Base-by-base conservation (phyloP, 1,140 invertebrate species). In the Leptinotarsa lineolata region DNA sequence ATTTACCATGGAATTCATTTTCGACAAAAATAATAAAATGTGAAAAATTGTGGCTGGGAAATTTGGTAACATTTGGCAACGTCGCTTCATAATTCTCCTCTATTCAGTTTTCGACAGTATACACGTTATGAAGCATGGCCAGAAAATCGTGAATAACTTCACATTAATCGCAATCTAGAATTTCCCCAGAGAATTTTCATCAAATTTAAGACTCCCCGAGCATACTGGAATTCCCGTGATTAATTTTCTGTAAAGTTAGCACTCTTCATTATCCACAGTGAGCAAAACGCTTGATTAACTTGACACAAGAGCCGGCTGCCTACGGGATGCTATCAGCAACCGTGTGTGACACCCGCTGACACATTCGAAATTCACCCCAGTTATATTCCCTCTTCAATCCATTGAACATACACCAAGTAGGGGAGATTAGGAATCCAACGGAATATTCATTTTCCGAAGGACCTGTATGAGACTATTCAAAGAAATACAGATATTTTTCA, bases 351-450 rank as follows among this genome's bases (percentile, higher is more conserved):
- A 64, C 61, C 24, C 61, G 61, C 61, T 64, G 61, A 64, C 61
- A 64, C 61, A 64, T 64, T 21, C 61, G 61, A 64, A 64, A 64
- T 64, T 30, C 61, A 64, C 61, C 61, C 61, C 61, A 64, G 61
- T 30, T 64, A 22, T 30, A 21, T 21, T 64, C 16, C 21, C 3
- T 12, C 61, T n/a, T 30, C 21, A 12, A 22, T 64, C 6, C 21
- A 64, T 30, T 64, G 21, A 20, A 8, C 21, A n/a, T 22, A 22
- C 61, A 22, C 0, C 20, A 15, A 22, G 12, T 30, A 21, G 24
- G 61, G 21, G n/a, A 22, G 22, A 64, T 15, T 64, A 30, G 61
- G 61, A 30, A 64, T 20, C 2, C 15, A 54, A 54, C 16, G 0
- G 16, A 54, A 54, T 54, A 54, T 11, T 39, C 30, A 2, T 8